Evolutionary conservation across 2,113 vertebrate species (phyloP), one percentile per base, ranked within the genome.

Genomic region (Tamias sibiricus): DNA sequence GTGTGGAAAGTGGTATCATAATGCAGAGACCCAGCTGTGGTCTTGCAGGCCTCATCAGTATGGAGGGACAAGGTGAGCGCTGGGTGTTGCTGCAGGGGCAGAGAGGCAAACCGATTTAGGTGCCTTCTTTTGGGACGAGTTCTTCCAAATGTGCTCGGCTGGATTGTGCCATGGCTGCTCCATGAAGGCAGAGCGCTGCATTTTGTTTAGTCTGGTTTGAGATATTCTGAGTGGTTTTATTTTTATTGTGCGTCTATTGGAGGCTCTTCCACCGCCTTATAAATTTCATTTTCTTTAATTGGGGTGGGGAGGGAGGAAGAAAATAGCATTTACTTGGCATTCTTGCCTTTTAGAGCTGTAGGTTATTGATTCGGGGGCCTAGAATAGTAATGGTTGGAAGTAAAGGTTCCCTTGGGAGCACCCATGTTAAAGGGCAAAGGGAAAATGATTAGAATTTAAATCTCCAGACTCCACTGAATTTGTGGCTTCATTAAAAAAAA

Each of bases 381-480:
- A 90, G 85, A 96, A 80, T 42, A 95, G 95, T 82, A 95, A 95
- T 82, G 95, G 97, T 97, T 98, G 68, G 68, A 97, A 95, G 97
- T 95, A 40, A 97, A 93, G 96, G 81, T 98, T 98, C 98, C 98
- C 98, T 57, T 64, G 97, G 97, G 98, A 98, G 17, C 84, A 91
- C 89, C 90, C 0, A 0, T 76, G 44, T 98, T 95, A 97, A 98
- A 98, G 98, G 97, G 96, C 96, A 98, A 77, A 97, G 97, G 95
- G 97, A 97, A 93, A 92, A 88, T 97, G 95, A 98, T 98, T 98
- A 98, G 97, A 98, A 98, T 89, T 90, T 97, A 97, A 98, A 98
- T 98, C 97, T 98, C 92, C 96, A 97, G 97, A 95, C 93, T 85
- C 93, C 92, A 81, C 96, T 97, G 97, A 98, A 97, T 98, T 95